Conservation (phyloP, 2,113 vertebrate species). For the Cacatua alba region DNA sequence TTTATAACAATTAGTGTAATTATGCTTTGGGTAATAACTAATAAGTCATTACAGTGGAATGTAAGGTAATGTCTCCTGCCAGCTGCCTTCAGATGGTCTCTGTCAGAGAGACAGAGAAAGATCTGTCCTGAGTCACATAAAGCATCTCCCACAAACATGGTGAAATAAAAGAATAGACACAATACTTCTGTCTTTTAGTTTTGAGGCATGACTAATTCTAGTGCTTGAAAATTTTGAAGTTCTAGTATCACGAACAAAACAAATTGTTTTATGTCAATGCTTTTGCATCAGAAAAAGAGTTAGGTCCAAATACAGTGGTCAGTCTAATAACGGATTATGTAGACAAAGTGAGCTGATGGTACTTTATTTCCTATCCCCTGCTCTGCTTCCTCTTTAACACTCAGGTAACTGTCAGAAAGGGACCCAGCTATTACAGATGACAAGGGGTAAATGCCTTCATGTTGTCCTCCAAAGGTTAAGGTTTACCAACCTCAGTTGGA, state of each 20-base stretch:
- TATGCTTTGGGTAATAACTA: conserved; percentile 41
- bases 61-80: not conserved
- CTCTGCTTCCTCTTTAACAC: conserved; percentile 73
- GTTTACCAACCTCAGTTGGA: conserved; percentile 77
- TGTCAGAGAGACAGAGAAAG: not conserved
- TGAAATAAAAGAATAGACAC: not conserved
- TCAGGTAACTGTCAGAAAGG: conserved; percentile 74
- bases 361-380: conserved; percentile 55
- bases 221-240: not conserved
- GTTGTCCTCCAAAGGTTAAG: conserved; percentile 84
- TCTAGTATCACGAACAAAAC: not conserved
- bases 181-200: not conserved
- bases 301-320: not conserved
- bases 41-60: conserved; percentile 2
- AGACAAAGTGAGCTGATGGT: conserved; percentile 12
- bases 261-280: not conserved
- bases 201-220: not conserved
- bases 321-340: conserved; percentile 48
- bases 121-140: not conserved
- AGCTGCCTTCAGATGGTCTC: conserved; percentile 18
- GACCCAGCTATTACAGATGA: conserved; percentile 76
- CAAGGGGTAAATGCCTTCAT: conserved; percentile 75
- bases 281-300: not conserved
- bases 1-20: conserved; percentile 59
- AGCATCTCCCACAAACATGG: not conserved